Conservation (phyloP, 2,888 invertebrate species). For the Oligia strigilis region DNA sequence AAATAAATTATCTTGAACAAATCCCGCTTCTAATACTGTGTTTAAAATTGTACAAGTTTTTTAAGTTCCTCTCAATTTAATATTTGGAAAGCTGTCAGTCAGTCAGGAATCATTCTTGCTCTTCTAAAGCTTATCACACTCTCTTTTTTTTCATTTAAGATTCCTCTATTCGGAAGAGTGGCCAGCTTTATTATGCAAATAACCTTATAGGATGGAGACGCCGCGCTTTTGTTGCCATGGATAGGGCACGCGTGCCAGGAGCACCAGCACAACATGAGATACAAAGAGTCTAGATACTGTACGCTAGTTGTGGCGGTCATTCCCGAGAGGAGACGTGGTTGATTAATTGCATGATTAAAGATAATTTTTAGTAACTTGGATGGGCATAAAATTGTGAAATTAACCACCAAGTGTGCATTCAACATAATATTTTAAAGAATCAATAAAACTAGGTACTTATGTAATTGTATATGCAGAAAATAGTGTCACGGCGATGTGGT, state of each 20-base stretch:
- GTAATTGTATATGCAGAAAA: neutral
- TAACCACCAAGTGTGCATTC: too few relatives aligned
- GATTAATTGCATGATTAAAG: too few relatives aligned
- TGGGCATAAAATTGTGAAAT: neutral
- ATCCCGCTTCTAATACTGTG: too few relatives aligned
- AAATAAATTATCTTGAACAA: too few relatives aligned
- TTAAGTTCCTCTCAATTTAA: too few relatives aligned
- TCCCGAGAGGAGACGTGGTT: too few relatives aligned
- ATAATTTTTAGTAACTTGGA: neutral
- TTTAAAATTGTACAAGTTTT: too few relatives aligned
- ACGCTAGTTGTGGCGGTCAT: neutral
- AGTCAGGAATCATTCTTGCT: neutral
- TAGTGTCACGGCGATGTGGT: neutral
- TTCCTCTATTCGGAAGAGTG: neutral
- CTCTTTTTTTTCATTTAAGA: neutral
- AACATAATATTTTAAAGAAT: neutral
- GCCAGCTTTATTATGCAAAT: neutral
- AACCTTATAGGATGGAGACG: neutral
- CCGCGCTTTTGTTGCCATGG: neutral
- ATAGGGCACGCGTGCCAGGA: conserved; percentile 11
- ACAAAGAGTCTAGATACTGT: neutral
- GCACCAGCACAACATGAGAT: conserved; percentile 21
- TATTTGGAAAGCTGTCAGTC: too few relatives aligned
- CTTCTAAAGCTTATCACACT: neutral
- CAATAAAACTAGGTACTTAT: neutral